Evolutionary conservation across 2,888 invertebrate genomes (phyloP), one percentile per base, ranked within the genome.

Genomic region (Clistopyga incitator): DNA sequence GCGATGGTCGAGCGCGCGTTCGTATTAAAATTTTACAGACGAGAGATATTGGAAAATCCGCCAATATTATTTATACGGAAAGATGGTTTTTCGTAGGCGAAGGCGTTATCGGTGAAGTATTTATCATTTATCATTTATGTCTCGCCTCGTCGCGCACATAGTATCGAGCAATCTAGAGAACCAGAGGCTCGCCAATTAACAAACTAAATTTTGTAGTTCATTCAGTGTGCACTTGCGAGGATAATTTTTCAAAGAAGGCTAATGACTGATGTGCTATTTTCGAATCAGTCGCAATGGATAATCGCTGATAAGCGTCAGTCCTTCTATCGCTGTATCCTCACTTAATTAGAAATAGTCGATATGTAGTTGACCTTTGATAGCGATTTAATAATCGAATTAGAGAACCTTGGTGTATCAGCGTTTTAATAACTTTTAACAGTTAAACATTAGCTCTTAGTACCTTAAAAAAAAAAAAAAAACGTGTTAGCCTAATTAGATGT

Each of bases 401-500:
- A 50, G 47, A 74, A 77, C 81, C 52, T 84, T 45, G 72, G 79
- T 86, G 82, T 85, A 72, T 82, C 76, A 80, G 76, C 84, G 76
- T 85, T 81, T 81, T 72, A 82, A 79, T 79, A 75, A 81, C 56
- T 77, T 78, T 75, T 64, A 64, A 61, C 78, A 86, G 29, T 76
- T 81, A 78, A 61, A 67, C 71, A 68, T 82, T 87, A 86, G 86
- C 70, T 20, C 47, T 77, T 78, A 81, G 78, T 79, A 78, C 59
- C 45, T 25, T 45, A 74, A 77, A 59, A 65, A 78, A 64, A 74
- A 74, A 77, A 59, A 65, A 78, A 64, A 74, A 67, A 78, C 64
- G 79, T 82, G 78, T 84, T 86, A 86, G 84, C 85, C 84, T 87
- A 85, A 85, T 84, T 86, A 86, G 78, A 56, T 74, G 74, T 78